These are phyloP conservation scores for Catonia carolina DNA, from an alignment of 2,888 invertebrate species.

Conservation along the genomic window DNA sequence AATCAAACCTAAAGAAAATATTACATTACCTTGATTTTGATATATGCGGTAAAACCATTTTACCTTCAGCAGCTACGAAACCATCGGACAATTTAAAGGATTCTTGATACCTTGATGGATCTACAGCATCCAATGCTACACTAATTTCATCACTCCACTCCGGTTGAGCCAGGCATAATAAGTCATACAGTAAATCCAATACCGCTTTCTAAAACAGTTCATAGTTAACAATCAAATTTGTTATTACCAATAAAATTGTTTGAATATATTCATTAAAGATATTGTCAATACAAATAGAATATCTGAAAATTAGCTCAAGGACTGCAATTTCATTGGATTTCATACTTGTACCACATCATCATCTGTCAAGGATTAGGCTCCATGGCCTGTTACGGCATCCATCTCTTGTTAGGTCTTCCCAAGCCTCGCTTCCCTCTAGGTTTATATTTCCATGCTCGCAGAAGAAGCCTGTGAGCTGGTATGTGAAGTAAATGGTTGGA, in stretches of 20 bases:
- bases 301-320: too few relatives aligned
- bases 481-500: too few relatives aligned
- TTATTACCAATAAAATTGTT: background rate
- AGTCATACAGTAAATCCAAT: slow-evolving; percentile 83
- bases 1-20: slow-evolving; percentile 5
- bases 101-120: slow-evolving; percentile 68
- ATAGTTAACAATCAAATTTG: background rate
- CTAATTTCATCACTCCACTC: slow-evolving; percentile 91
- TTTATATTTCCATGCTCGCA: too few relatives aligned
- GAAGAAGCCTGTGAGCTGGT: too few relatives aligned
- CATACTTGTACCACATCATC: too few relatives aligned
- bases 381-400: too few relatives aligned
- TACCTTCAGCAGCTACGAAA: slow-evolving; percentile 91
- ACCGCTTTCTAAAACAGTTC: slow-evolving; percentile 72
- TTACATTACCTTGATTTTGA: slow-evolving; percentile 52
- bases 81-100: slow-evolving; percentile 87
- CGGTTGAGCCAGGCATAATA: slow-evolving; percentile 66
- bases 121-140: slow-evolving; percentile 79
- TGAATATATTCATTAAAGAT: background rate
- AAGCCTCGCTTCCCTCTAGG: too few relatives aligned
- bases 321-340: too few relatives aligned
- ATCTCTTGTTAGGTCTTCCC: too few relatives aligned
- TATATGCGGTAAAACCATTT: slow-evolving; percentile 75
- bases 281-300: slow-evolving; percentile 5
- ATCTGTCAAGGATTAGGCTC: too few relatives aligned